Evolutionary conservation across 2,888 invertebrate genomes (phyloP).

Genomic region (Caenorhabditis sp.): DNA sequence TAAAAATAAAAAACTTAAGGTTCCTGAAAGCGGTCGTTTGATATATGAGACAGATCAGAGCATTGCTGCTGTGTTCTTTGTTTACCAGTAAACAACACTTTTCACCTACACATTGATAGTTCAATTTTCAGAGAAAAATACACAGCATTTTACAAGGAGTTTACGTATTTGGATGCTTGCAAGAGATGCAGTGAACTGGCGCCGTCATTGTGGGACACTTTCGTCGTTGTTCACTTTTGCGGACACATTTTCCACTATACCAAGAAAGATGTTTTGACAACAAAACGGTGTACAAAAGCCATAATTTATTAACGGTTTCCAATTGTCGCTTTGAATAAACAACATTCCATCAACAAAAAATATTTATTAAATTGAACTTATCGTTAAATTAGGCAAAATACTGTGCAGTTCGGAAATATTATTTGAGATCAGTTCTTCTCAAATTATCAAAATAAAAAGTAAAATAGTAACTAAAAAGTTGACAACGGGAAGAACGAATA

Average conservation of each 20-base stretch:
- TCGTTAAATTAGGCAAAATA: conserved; percentile 27
- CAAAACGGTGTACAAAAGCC: neutral
- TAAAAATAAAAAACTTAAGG: no score
- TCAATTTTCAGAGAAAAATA: conserved; percentile 18
- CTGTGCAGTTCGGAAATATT: conserved; percentile 23
- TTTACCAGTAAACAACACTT: conserved; percentile 4
- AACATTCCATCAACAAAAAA: neutral
- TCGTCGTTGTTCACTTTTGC: conserved; percentile 38
- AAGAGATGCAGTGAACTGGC: neutral
- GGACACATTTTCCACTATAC: conserved; percentile 23
- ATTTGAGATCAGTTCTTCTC: conserved; percentile 50
- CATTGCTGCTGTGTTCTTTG: conserved; percentile 30
- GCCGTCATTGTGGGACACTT: conserved; percentile 15
- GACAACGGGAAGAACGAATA: conserved; percentile 18
- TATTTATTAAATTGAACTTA: neutral
- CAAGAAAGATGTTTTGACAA: conserved; percentile 13
- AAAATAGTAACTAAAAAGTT: neutral
- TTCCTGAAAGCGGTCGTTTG: neutral
- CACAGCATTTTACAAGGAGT: conserved; percentile 1
- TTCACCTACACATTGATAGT: no score
- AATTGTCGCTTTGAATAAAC: neutral
- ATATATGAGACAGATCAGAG: conserved; percentile 24
- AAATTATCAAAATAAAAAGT: conserved; percentile 15
- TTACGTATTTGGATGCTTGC: conserved; percentile 20
- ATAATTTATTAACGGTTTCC: conserved; percentile 6